Percentiles rank a stretch among this genome's conserved stretches.
phyloP scores from a whole-genome alignment of 2,888 invertebrate species.

The Exocentrus adspersus region DNA sequence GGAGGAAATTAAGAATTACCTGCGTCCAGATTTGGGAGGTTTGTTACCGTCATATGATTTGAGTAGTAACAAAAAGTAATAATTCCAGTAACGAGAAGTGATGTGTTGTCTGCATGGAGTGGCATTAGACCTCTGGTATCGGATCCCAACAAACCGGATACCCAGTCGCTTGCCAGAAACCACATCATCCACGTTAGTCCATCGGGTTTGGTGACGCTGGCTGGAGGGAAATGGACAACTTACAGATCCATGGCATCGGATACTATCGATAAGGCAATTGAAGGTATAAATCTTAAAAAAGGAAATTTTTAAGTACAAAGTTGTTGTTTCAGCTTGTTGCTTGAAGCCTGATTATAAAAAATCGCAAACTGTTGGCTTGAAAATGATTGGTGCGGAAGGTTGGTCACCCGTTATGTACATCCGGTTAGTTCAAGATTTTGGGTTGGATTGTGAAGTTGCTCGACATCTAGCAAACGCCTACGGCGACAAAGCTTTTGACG shows the following conservation, averaged over 20 bases:
- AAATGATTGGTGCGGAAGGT: conserved; percentile 95
- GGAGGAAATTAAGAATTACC: conserved; percentile 95
- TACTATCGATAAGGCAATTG: conserved; percentile 91
- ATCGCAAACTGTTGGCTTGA: conserved; percentile 87
- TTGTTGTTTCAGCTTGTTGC: conserved; percentile 71
- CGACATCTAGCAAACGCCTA: conserved; percentile 95
- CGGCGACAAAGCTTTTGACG: conserved; percentile 97
- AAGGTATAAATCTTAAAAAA: too few relatives aligned
- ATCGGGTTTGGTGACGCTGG: conserved; percentile 94
- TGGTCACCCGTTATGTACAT: conserved; percentile 99
- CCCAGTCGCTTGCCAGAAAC: conserved; percentile 97
- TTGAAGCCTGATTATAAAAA: conserved; percentile 74
- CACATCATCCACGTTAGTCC: conserved; percentile 97
- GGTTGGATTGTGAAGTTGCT: conserved; percentile 96
- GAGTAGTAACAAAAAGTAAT: background rate
- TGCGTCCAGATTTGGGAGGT: conserved; percentile 95
- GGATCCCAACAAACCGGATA: conserved; percentile 97
- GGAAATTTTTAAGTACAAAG: too few relatives aligned
- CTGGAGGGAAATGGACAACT: conserved; percentile 99
- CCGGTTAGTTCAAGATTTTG: conserved; percentile 97
- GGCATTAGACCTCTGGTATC: conserved; percentile 97
- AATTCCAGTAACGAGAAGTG: conserved; percentile 88
- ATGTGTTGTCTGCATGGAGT: conserved; percentile 97
- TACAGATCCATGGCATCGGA: conserved; percentile 98
- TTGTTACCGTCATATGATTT: conserved; percentile 50